Evolutionary conservation across 2,113 vertebrate genomes (phyloP).

Genomic region (Salvator merianae): DNA sequence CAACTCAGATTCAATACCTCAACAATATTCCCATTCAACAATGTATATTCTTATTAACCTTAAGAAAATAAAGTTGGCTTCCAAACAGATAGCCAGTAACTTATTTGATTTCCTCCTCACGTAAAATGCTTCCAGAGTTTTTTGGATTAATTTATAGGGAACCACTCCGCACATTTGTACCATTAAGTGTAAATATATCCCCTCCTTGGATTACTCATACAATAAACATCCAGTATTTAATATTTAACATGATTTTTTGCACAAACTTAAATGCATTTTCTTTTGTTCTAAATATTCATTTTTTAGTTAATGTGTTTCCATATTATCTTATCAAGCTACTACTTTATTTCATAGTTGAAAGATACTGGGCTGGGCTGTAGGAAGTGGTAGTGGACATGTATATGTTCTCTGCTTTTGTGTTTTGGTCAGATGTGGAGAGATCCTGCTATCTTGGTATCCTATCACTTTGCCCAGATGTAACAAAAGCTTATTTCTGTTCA

Average conservation of each 20-base stretch:
- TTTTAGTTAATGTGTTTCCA: not conserved
- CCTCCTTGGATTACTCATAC: conserved; percentile 4
- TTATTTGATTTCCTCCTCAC: conserved; percentile 35
- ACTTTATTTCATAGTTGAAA: not conserved
- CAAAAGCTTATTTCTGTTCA: too few species aligned
- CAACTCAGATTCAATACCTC: not conserved
- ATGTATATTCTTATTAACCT: not conserved
- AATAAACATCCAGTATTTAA: not conserved
- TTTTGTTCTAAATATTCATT: not conserved
- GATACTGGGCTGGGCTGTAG: too few species aligned
- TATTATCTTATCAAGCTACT: not conserved
- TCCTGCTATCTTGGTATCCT: too few species aligned
- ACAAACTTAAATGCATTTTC: not conserved
- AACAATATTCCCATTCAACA: conserved; percentile 17
- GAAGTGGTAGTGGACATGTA: too few species aligned
- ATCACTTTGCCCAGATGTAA: too few species aligned
- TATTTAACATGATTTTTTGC: not conserved
- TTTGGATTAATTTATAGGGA: conserved; percentile 30
- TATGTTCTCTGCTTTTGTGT: too few species aligned
- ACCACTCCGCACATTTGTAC: conserved; percentile 28
- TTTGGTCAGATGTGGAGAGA: too few species aligned
- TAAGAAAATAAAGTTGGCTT: conserved; percentile 21
- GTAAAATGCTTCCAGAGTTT: conserved; percentile 15
- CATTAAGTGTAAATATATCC: conserved; percentile 32
- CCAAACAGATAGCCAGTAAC: not conserved